These are phyloP conservation scores for Catharus fuscescens DNA, from an alignment of 2,113 vertebrate species.

Conservation along the genomic window DNA sequence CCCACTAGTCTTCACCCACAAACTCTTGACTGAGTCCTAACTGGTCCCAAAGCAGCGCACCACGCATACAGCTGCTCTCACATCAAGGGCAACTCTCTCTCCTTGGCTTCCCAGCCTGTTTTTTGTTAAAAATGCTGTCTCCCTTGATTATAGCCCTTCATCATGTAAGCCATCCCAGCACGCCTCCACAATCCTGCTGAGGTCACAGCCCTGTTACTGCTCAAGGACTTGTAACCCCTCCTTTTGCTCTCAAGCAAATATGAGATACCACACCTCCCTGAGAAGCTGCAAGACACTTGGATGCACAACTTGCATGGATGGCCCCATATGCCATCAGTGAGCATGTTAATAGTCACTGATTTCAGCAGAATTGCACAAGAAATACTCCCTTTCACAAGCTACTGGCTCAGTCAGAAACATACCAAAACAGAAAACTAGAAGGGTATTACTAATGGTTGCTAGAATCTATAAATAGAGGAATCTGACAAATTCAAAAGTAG, in stretches of 20 bases:
- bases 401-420: background rate
- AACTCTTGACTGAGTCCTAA: background rate
- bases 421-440: background rate
- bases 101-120: background rate
- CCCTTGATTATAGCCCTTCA: background rate
- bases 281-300: background rate
- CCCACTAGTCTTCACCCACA: background rate
- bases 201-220: background rate
- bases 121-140: background rate
- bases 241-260: background rate
- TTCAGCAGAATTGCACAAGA: background rate
- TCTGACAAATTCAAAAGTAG: background rate
- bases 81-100: background rate
- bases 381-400: background rate
- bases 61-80: background rate
- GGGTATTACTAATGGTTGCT: background rate
- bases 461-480: background rate
- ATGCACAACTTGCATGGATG: background rate
- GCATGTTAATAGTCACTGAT: background rate
- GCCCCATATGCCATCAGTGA: background rate
- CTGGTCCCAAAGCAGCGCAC: background rate
- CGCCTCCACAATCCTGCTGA: background rate
- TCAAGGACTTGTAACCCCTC: background rate
- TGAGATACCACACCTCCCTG: background rate
- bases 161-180: background rate